Conservation (phyloP, 2,113 vertebrate genomes). For the Apteryx owenii region DNA sequence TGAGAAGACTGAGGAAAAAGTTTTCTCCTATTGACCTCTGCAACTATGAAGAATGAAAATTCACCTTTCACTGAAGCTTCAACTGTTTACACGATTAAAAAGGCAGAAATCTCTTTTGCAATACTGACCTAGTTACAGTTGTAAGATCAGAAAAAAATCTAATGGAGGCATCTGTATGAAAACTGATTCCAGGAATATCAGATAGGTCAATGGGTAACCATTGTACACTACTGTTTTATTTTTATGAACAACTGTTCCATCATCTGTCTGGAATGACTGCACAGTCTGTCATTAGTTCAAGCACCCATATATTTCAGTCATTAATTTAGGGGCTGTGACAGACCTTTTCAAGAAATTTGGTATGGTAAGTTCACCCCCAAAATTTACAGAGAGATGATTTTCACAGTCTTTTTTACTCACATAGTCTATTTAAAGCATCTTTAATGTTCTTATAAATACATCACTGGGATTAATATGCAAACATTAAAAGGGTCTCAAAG, state of each 20-base stretch:
- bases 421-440: background rate
- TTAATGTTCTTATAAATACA: background rate
- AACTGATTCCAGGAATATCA: background rate
- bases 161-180: background rate
- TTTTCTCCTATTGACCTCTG: background rate
- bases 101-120: background rate
- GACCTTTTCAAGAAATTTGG: background rate
- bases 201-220: background rate
- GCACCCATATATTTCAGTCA: background rate
- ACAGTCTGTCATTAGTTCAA: background rate
- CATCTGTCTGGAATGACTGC: background rate
- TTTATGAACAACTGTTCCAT: background rate
- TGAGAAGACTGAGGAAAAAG: background rate
- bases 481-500: background rate
- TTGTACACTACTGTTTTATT: background rate
- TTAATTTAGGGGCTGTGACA: background rate
- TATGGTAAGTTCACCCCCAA: background rate
- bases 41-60: background rate
- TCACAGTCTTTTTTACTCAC: background rate
- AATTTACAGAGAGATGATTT: background rate
- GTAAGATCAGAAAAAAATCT: background rate
- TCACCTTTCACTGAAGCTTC: background rate
- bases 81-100: background rate
- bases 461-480: background rate
- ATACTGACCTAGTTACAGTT: background rate